Base-by-base conservation (phyloP, 1,140 invertebrate genomes). In the Zaprionus ghesquierei region DNA sequence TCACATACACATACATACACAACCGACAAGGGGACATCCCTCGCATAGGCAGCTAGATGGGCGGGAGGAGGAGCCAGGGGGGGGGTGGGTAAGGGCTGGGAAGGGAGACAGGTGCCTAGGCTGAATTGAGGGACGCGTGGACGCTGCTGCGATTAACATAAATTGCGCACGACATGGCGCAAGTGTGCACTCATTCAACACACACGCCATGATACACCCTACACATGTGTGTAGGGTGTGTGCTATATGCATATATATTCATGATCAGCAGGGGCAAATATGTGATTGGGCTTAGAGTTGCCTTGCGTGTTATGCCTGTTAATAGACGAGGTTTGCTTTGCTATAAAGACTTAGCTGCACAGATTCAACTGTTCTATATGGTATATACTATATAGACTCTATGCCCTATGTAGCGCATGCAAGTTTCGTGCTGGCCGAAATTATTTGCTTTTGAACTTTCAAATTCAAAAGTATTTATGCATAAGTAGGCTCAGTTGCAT, bases 81-180 rank as follows among this genome's bases (percentile, higher is more conserved):
- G n/a, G n/a, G n/a, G n/a, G 35, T 38, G n/a, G 35, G n/a, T 27
- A 27, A 5, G 9, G 27, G 27, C 23, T n/a, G n/a, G 22, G 23
- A 55, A 33, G 12, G n/a, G 3, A 29, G 13, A 12, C 5, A 20
- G 29, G 4, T 20, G 53, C 27, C 15, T 55, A 29, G 15, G 29
- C 53, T 31, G 27, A 33, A 55, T 55, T 22, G 55, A 41, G 33
- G 55, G 55, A 35, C 22, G 55, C 55, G 33, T 35, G 33, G 33
- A 20, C 55, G 29, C 25, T 63, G 35, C 27, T 51, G 72, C 76
- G 77, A 80, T 80, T 80, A 80, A 80, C 78, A 81, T 80, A 81
- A 80, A 80, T 80, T 80, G 78, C 77, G 78, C 78, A 80, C 78
- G 78, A 68, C 78, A 41, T 81, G 76, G 78, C 61, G 46, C 77